Evolutionary conservation across 2,797 vertebrate species (phyloP).

Genomic region (Silurus lanzhouensis): DNA sequence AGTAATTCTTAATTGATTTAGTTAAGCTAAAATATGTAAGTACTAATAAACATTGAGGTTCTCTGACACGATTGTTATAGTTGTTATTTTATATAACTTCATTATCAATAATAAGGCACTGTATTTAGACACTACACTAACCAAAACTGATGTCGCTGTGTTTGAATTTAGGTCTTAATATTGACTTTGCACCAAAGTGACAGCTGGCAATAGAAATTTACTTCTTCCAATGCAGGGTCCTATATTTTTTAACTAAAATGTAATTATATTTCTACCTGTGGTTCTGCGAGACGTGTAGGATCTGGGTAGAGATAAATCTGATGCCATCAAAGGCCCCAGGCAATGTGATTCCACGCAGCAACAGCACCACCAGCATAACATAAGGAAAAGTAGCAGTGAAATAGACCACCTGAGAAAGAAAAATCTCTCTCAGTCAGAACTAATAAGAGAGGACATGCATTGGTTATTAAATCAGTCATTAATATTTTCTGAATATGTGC

Average conservation of each 20-base stretch:
- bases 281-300: constrained; percentile 86
- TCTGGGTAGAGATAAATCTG: constrained; percentile 95
- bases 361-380: constrained; percentile 86
- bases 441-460: not conserved
- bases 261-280: constrained; percentile 80
- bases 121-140: too few relatives aligned
- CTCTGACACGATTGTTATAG: too few relatives aligned
- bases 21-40: not conserved
- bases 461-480: too few relatives aligned
- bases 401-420: constrained; percentile 75
- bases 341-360: constrained; percentile 87
- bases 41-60: not conserved
- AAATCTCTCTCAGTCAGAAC: not conserved
- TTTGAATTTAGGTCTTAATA: too few relatives aligned
- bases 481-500: too few relatives aligned
- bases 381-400: constrained; percentile 96
- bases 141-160: too few relatives aligned
- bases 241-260: not conserved
- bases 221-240: not conserved
- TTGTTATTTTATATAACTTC: not conserved
- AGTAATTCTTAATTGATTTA: not conserved
- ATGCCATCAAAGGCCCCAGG: constrained; percentile 89
- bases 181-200: not conserved
- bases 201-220: not conserved
- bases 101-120: too few relatives aligned